Evolutionary conservation across 2,888 invertebrate genomes (phyloP).

Genomic region (Therioaphis trifolii): DNA sequence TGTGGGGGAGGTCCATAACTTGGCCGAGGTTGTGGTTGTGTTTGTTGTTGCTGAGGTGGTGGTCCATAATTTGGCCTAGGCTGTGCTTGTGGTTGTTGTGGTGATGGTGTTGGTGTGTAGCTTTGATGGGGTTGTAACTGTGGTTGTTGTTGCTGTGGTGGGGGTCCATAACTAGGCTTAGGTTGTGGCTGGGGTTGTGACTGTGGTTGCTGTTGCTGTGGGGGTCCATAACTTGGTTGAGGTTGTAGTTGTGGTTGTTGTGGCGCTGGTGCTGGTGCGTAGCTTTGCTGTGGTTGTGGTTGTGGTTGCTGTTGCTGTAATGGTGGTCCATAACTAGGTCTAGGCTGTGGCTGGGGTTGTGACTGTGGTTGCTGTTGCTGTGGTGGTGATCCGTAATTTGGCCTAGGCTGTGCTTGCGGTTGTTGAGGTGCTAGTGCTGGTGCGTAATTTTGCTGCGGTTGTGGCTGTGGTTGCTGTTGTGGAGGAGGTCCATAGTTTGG

Average conservation of each 20-base stretch:
- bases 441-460: conserved; percentile 1
- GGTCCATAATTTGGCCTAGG: conserved; percentile 68
- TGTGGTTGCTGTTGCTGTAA: background rate
- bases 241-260: conserved; percentile 65
- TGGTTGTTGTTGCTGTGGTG: conserved; percentile 63
- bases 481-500: conserved; percentile 33
- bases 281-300: conserved; percentile 64
- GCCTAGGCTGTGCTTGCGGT: conserved; percentile 66
- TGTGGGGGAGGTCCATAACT: conserved; percentile 64
- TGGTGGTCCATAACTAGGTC: conserved; percentile 24
- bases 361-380: conserved; percentile 46
- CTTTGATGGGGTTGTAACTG: conserved; percentile 14
- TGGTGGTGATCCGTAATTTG: conserved; percentile 68
- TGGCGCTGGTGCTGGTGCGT: conserved; percentile 68
- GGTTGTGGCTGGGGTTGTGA: conserved; percentile 68
- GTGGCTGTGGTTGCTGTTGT: conserved; percentile 38
- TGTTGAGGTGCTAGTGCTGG: conserved; percentile 70
- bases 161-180: conserved; percentile 68
- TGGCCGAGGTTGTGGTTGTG: conserved; percentile 65
- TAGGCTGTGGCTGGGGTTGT: conserved; percentile 21
- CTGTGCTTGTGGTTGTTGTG: background rate
- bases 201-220: conserved; percentile 71
- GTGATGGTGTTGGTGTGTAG: conserved; percentile 20
- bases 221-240: conserved; percentile 67
- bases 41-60: conserved; percentile 65